Conservation (phyloP, 1,140 invertebrate genomes). For the Apocrypta bakeri region DNA sequence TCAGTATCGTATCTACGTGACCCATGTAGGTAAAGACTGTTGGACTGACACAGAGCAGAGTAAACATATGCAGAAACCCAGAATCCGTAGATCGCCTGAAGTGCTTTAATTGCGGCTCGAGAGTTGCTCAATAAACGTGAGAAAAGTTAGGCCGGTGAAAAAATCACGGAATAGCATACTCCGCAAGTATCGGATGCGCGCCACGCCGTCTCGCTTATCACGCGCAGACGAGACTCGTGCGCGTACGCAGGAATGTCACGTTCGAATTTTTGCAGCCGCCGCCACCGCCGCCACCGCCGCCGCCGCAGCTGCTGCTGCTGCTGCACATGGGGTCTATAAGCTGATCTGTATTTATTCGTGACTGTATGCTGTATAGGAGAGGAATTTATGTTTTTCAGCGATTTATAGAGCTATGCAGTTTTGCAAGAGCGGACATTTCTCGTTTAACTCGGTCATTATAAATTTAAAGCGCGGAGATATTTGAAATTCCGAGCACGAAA, state of each 20-base stretch:
- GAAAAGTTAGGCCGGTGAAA: background rate
- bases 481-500: too few relatives aligned
- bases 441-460: too few relatives aligned
- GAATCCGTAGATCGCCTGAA: too few relatives aligned
- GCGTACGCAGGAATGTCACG: conserved; percentile 43
- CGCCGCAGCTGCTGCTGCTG: conserved; percentile 45
- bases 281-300: too few relatives aligned
- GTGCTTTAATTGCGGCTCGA: background rate
- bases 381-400: conserved; percentile 8
- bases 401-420: background rate
- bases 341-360: background rate
- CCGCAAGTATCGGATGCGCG: conserved; percentile 53
- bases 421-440: too few relatives aligned
- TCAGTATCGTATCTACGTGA: too few relatives aligned
- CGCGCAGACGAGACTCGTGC: conserved; percentile 53
- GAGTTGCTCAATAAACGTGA: background rate
- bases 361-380: background rate
- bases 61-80: too few relatives aligned
- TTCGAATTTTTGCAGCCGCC: conserved; percentile 56
- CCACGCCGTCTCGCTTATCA: conserved; percentile 54
- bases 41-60: too few relatives aligned
- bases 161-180: conserved; percentile 43
- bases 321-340: conserved; percentile 35
- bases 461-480: too few relatives aligned
- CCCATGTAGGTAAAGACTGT: too few relatives aligned